Base-by-base conservation (phyloP, 2,113 vertebrate genomes). In the Dolichallabes microphthalmus region DNA sequence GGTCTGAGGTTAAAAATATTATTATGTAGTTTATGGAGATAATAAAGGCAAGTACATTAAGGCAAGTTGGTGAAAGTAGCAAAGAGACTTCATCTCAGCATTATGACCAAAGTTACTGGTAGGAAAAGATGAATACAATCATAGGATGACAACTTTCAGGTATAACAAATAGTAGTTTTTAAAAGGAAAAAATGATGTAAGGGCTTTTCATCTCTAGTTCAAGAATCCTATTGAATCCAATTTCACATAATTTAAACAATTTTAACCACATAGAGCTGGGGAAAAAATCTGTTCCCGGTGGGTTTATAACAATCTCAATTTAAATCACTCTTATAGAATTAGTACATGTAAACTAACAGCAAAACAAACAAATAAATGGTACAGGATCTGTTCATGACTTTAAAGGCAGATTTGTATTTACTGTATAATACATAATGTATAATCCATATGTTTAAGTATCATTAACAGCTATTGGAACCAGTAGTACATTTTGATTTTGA, bases 61-160 rank as follows among this genome's bases (percentile, higher is more conserved):
- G 84, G 87, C 84, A 88, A 45, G 80, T 82, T 57, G 74, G 73
- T 86, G 80, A 86, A 85, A 82, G 57, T 78, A 87, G 63, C 39
- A 82, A 76, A 52, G 71, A 69, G 35, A 57, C 20, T 20, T 32
- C 19, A 27, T 20, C 32, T 68, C n/a, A 73, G 17, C 76, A 80
- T 83, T 17, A 69, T 53, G 71, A 83, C 39, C 25, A 74, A 50
- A 52, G 13, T 63, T 32, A n/a, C 30, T 32, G 55, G 35, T 73
- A 39, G 39, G 30, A 77, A 52, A 27, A 82, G 61, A 30, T 11
- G 4, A 50, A 60, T 57, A 68, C 8, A 39, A 39, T 8, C 4
- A 14, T 12, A 73, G 10, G 22, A 22, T 2, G 3, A 45, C 10
- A 39, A 73, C 20, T 0, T 73, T 10, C 3, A 12, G 35, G 69